Evolutionary conservation across 2,797 vertebrate genomes (phyloP).

Genomic region (Australoheros facetus): DNA sequence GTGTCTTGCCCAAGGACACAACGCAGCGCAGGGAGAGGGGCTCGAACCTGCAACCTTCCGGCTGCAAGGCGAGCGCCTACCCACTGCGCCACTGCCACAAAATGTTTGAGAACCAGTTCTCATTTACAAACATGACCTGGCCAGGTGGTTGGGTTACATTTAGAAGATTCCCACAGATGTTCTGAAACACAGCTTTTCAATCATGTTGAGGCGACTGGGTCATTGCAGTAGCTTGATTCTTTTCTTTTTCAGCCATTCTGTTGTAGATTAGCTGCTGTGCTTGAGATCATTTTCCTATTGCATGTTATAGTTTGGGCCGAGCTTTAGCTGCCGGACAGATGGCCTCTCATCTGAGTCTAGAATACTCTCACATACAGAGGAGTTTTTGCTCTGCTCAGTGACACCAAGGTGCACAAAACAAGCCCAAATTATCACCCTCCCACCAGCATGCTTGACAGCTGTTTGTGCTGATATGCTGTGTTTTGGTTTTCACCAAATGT

Average conservation of each 20-base stretch:
- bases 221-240: neutral
- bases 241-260: neutral
- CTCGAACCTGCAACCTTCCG: too few relatives aligned
- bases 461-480: neutral
- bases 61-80: too few relatives aligned
- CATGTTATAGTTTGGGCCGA: neutral
- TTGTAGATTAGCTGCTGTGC: neutral
- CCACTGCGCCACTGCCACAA: too few relatives aligned
- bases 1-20: too few relatives aligned
- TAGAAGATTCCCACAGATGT: neutral
- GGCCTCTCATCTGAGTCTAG: neutral
- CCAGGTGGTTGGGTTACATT: neutral
- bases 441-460: neutral
- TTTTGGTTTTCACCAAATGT: neutral
- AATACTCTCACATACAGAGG: neutral
- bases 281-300: too few relatives aligned
- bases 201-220: neutral
- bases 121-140: too few relatives aligned
- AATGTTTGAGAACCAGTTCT: too few relatives aligned
- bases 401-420: neutral
- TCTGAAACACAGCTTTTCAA: neutral
- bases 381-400: neutral
- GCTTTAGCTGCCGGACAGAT: neutral
- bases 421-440: neutral
- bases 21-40: too few relatives aligned